Base-by-base conservation (phyloP, 2,113 vertebrate genomes). In the Megaceryle torquata region DNA sequence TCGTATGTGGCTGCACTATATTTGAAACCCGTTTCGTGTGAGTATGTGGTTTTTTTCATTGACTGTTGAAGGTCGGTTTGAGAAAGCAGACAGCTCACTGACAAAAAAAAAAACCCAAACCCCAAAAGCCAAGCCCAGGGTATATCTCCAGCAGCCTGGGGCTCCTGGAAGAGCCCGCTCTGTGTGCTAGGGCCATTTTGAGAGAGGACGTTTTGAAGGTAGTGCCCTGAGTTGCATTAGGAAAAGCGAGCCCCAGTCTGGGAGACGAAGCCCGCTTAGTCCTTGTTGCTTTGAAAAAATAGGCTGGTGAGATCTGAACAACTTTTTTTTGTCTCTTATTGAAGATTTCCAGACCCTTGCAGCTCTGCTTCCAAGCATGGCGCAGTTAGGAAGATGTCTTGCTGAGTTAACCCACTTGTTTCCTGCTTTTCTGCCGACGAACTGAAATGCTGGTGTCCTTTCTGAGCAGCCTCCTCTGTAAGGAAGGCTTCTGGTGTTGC, bases 21-120 rank as follows among this genome's bases (percentile, higher is more conserved):
- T 7, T 44, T 9, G 39, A 12, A 46, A 86, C 21, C 39, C 0
- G 9, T 16, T 80, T 75, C 25, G 0, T 7, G 51, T 5, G 31
- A 25, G 41, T 84, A 21, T 4, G 59, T 33, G 16, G 48, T 4
- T 37, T 7, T 17, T 17, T 64, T 20, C 21, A 0, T 1, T 2
- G 35, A 1, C 15, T 64, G 29, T 10, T 5, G 16, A 24, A 65
- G 82, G 59, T 43, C 7, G 31, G 59, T 18, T 60, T 4, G 76
- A 4, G 44, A 26, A 65, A 8, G 67, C 4, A 3, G 22, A 7
- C 8, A 1, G 41, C 1, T 35, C 60, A 41, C 25, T 57, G 71
- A 54, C 37, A 29, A 12, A 44, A 53, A 53, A 53, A 28, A 53
- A n/a, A n/a, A n/a, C n/a, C n/a, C n/a, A n/a, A n/a, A n/a, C n/a